A percentile compares a stretch with the other conserved stretches of the same genome.
These are phyloP conservation scores for Andrena fulva DNA, from an alignment of 2,888 invertebrate species.

Conservation along the genomic window DNA sequence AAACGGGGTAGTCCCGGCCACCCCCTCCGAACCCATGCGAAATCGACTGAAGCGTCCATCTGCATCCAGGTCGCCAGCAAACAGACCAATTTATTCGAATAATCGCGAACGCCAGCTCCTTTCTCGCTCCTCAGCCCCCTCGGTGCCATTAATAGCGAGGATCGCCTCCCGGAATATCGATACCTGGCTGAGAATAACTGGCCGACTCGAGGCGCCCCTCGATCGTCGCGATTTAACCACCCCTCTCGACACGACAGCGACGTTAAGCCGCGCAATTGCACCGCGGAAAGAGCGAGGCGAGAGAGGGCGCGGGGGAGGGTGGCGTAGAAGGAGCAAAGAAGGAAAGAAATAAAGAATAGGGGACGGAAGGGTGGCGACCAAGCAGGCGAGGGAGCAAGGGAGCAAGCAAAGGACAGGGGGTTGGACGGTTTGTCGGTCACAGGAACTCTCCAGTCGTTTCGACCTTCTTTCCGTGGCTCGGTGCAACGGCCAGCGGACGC, in stretches of 20 bases:
- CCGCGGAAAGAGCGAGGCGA: neutral
- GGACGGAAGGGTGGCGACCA: neutral
- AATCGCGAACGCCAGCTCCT: constrained; percentile 34
- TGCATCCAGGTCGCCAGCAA: constrained; percentile 45
- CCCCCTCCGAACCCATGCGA: neutral
- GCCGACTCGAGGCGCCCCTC: neutral
- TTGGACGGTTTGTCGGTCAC: constrained; percentile 55
- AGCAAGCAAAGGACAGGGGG: constrained; percentile 2
- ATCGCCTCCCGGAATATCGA: constrained; percentile 45
- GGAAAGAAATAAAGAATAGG: neutral
- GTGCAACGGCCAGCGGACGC: constrained; percentile 63
- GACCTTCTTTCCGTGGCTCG: constrained; percentile 63
- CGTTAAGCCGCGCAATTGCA: constrained; percentile 38
- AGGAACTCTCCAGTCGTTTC: constrained; percentile 60
- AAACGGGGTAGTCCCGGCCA: neutral
- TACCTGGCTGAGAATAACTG: constrained; percentile 49
- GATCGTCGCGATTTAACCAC: constrained; percentile 5
- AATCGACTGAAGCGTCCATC: constrained; percentile 9
- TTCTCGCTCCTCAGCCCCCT: neutral
- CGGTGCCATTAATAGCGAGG: constrained; percentile 42
- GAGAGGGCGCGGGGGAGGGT: neutral
- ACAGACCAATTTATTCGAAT: constrained; percentile 44
- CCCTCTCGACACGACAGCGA: constrained; percentile 17
- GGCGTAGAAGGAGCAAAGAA: neutral
- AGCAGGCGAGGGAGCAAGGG: neutral